Conservation (phyloP, 2,888 invertebrate genomes). For the Pristionchus mayeri region DNA sequence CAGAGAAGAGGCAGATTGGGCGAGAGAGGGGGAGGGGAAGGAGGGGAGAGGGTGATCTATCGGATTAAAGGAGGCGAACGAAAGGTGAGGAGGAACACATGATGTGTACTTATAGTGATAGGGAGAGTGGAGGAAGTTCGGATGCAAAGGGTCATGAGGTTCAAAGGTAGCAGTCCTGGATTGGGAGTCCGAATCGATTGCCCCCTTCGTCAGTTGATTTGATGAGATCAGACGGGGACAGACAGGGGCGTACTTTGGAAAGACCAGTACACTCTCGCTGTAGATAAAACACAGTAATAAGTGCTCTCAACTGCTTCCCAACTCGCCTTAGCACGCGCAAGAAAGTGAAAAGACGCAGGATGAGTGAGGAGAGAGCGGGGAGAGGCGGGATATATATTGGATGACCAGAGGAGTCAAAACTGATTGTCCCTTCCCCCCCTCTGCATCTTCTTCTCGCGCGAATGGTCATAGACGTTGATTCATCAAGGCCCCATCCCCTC, state of each 20-base stretch:
- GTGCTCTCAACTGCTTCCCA: slow-evolving; percentile 29
- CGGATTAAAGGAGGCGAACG: slow-evolving; percentile 5
- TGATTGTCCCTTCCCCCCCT: not conserved
- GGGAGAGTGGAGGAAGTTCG: not conserved
- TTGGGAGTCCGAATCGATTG: not conserved
- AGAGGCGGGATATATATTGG: not conserved
- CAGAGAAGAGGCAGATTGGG: slow-evolving; percentile 20
- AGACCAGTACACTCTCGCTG: no score
- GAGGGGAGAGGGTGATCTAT: slow-evolving; percentile 24
- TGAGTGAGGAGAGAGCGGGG: slow-evolving; percentile 22
- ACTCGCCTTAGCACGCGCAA: slow-evolving; percentile 8
- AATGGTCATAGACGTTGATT: slow-evolving; percentile 38
- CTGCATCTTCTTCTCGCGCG: slow-evolving; percentile 7
- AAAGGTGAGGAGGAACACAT: slow-evolving; percentile 35
- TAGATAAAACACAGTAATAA: slow-evolving; percentile 1
- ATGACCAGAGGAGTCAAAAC: slow-evolving; percentile 33
- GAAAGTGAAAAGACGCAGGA: slow-evolving; percentile 40
- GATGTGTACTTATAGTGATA: slow-evolving; percentile 25
- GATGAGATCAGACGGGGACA: not conserved
- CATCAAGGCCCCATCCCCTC: slow-evolving; percentile 3
- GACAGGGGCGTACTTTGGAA: not conserved
- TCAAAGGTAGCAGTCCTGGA: not conserved
- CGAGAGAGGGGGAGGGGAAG: not conserved
- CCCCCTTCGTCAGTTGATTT: not conserved
- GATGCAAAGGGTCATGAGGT: not conserved